A percentile compares a stretch with the other conserved stretches of the same genome.
These are phyloP conservation scores for Falco biarmicus DNA, from an alignment of 2,797 vertebrate species.

Conservation along the genomic window DNA sequence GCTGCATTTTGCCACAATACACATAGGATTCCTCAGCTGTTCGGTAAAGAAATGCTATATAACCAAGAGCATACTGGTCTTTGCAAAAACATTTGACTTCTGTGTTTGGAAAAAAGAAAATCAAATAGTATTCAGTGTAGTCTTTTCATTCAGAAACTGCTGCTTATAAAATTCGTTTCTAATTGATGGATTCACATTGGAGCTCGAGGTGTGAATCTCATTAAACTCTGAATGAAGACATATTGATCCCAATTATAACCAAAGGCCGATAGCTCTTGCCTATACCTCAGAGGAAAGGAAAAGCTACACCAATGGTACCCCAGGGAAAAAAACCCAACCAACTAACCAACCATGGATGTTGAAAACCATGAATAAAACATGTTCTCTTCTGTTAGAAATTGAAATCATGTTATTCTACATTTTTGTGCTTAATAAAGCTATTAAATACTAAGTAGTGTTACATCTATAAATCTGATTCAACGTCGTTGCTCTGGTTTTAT, in stretches of 20 bases:
- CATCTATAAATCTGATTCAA: background rate
- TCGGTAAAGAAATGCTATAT: background rate
- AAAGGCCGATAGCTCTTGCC: background rate
- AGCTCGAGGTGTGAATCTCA: conserved; percentile 28
- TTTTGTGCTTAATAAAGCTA: background rate
- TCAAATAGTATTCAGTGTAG: background rate
- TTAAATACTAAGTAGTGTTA: background rate
- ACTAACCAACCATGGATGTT: background rate
- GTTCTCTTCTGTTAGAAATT: background rate
- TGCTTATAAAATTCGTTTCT: background rate
- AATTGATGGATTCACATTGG: background rate
- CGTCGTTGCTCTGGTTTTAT: background rate
- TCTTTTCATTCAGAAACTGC: background rate
- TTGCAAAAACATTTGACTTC: background rate
- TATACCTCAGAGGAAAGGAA: background rate
- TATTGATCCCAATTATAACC: conserved; percentile 45
- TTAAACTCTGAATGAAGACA: background rate
- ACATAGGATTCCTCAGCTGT: background rate
- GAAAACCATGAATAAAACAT: background rate
- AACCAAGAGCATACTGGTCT: background rate
- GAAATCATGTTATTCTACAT: background rate
- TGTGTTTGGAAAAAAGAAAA: background rate
- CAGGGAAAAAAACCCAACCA: background rate
- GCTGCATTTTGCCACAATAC: background rate
- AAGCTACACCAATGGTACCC: background rate